These are phyloP conservation scores for Alectoris magna DNA, from an alignment of 2,797 vertebrate genomes.

Conservation along the genomic window DNA sequence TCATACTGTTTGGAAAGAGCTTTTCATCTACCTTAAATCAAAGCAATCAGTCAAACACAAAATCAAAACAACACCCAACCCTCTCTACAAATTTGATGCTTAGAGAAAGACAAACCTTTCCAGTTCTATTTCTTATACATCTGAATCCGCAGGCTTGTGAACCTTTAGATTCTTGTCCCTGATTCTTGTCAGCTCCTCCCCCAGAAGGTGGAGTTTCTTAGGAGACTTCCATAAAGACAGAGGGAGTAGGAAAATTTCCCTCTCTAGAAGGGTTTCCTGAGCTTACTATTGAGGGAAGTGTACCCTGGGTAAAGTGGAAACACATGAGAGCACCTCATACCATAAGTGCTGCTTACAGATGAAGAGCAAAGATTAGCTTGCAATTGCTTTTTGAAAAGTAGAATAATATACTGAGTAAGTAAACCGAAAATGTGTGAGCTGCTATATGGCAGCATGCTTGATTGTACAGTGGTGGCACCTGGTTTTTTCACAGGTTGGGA, in stretches of 20 bases:
- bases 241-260: fast-evolving
- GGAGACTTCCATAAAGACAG: background rate
- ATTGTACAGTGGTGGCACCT: too few species aligned
- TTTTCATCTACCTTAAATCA: background rate
- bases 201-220: slow-evolving; percentile 8
- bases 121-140: background rate
- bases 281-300: fast-evolving
- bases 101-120: background rate
- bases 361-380: background rate
- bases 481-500: background rate
- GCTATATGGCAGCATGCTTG: background rate
- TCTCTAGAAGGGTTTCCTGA: background rate
- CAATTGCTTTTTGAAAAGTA: background rate
- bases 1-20: fast-evolving
- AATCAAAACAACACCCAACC: background rate
- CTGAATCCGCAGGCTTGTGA: fast-evolving
- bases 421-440: background rate
- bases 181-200: slow-evolving; percentile 12
- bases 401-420: background rate
- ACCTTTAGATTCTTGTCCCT: background rate
- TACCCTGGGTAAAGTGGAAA: background rate
- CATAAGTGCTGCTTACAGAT: background rate
- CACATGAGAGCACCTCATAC: fast-evolving
- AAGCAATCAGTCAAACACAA: background rate
- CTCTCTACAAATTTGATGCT: background rate